A percentile compares a stretch with the other conserved stretches of the same genome.
phyloP scores from a whole-genome alignment of 2,888 invertebrate genomes.

The Hesperia comma region DNA sequence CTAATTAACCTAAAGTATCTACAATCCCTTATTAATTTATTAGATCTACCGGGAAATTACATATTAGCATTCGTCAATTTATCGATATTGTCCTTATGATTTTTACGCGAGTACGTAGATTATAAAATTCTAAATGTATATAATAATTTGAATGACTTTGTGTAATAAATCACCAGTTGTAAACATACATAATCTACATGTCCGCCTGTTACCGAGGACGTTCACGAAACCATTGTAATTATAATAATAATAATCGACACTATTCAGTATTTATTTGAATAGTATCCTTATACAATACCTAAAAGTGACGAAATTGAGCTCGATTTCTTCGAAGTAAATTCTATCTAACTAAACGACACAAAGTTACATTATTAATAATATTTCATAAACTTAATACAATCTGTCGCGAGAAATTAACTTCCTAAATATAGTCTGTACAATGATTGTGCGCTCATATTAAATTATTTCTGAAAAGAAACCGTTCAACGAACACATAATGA shows the following conservation, averaged over 20 bases:
- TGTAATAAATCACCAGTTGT: slow-evolving; percentile 64
- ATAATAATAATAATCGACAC: slow-evolving; percentile 56
- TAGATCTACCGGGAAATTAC: slow-evolving; percentile 70
- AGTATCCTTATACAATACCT: slow-evolving; percentile 73
- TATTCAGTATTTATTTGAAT: slow-evolving; percentile 67
- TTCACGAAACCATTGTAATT: slow-evolving; percentile 70
- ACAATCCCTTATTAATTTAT: slow-evolving; percentile 66
- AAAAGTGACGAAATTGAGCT: slow-evolving; percentile 80
- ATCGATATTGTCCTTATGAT: slow-evolving; percentile 83
- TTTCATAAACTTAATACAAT: slow-evolving; percentile 55
- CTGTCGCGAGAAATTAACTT: slow-evolving; percentile 62
- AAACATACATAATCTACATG: slow-evolving; percentile 67
- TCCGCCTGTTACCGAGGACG: slow-evolving; percentile 77
- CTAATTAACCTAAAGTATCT: slow-evolving; percentile 72
- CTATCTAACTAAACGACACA: slow-evolving; percentile 63
- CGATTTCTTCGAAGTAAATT: slow-evolving; percentile 79
- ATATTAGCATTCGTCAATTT: slow-evolving; percentile 69
- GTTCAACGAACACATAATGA: slow-evolving; percentile 53
- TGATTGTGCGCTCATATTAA: slow-evolving; percentile 81
- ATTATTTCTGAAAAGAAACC: slow-evolving; percentile 68
- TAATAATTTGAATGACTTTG: slow-evolving; percentile 49
- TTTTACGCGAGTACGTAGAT: slow-evolving; percentile 82
- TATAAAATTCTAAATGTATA: slow-evolving; percentile 80
- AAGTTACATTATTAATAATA: slow-evolving; percentile 52
- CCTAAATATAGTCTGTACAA: slow-evolving; percentile 73